Evolutionary conservation across 2,797 vertebrate species (phyloP), one percentile per base, ranked within the genome.

Genomic region (Leptoclinus maculatus): DNA sequence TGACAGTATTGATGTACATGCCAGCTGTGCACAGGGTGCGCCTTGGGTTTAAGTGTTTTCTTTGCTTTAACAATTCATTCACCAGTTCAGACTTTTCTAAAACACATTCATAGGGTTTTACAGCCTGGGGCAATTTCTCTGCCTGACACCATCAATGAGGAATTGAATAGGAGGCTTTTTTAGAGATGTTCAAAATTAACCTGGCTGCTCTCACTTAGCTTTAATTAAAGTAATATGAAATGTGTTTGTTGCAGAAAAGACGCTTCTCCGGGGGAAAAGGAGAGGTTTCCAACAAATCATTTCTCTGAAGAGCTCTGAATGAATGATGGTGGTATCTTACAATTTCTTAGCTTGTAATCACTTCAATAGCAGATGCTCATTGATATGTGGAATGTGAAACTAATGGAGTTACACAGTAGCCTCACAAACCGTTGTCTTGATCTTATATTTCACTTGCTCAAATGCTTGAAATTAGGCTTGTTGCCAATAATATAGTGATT

Each of bases 11-110:
- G 54, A 85, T 62, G 66, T 85, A 14, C 29, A 5, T 77, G 68
- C 43, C 76, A 78, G 76, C 74, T 76, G 64, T 39, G 64, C 16
- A 53, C 49, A 54, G 74, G 80, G 69, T 67, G 76, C 1, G 60
- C 12, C 80, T 4, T 76, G 70, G 60, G 62, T 91, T 85, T 71
- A 74, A 87, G 47, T 70, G 78, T 83, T 89, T 89, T 90, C 75
- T 74, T 66, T 85, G 68, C n/a, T n/a, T n/a, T n/a, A 91, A 89
- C 83, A 89, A 83, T 77, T 85, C 75, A 74, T 58, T 89, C 78
- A 77, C 68, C 80, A 83, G 84, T 74, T 89, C 56, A 86, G 71
- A 85, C 78, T 86, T 91, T 90, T 87, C 81, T 76, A 83, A 92
- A 92, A 88, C 82, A 84, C 72, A 67, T 91, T 90, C 72, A 66